Evolutionary conservation across 2,888 invertebrate genomes (phyloP).

Genomic region (Ormyrus pomaceus): DNA sequence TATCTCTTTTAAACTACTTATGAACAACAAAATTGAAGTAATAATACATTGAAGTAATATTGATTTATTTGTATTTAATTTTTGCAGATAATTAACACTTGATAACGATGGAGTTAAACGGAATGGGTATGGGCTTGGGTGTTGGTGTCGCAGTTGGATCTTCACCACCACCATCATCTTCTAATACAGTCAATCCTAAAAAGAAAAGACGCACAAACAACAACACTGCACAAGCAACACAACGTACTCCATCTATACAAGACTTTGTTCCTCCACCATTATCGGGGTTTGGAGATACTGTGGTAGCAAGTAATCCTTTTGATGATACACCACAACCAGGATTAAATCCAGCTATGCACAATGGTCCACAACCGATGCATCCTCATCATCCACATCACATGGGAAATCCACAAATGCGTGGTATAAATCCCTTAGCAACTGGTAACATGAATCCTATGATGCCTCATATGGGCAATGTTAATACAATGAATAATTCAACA

Average conservation of each 20-base stretch:
- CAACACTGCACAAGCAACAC: conserved; percentile 84
- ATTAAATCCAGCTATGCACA: conserved; percentile 77
- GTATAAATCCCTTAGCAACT: conserved; percentile 79
- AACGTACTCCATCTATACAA: conserved; percentile 84
- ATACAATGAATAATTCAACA: conserved; percentile 73
- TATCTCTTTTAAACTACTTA: background rate
- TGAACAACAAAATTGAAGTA: background rate
- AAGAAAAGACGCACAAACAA: conserved; percentile 89
- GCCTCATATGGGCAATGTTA: conserved; percentile 75
- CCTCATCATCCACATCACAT: conserved; percentile 79
- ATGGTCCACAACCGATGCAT: conserved; percentile 76
- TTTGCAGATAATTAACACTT: conserved; percentile 88
- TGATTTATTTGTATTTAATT: conserved; percentile 13
- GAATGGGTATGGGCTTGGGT: conserved; percentile 78
- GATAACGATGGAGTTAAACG: conserved; percentile 84
- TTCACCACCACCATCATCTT: conserved; percentile 81
- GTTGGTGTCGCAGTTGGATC: conserved; percentile 83
- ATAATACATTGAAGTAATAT: background rate
- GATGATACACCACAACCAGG: conserved; percentile 86
- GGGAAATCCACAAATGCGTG: conserved; percentile 82
- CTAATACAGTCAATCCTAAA: conserved; percentile 90
- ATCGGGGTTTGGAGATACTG: conserved; percentile 94
- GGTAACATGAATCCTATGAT: conserved; percentile 75
- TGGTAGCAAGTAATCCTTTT: conserved; percentile 96
- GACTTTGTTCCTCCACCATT: conserved; percentile 89